A percentile compares a stretch with the other conserved stretches of the same genome.
Evolutionary conservation across 2,888 invertebrate species (phyloP).

Genomic region (Temnothorax rugatulus): DNA sequence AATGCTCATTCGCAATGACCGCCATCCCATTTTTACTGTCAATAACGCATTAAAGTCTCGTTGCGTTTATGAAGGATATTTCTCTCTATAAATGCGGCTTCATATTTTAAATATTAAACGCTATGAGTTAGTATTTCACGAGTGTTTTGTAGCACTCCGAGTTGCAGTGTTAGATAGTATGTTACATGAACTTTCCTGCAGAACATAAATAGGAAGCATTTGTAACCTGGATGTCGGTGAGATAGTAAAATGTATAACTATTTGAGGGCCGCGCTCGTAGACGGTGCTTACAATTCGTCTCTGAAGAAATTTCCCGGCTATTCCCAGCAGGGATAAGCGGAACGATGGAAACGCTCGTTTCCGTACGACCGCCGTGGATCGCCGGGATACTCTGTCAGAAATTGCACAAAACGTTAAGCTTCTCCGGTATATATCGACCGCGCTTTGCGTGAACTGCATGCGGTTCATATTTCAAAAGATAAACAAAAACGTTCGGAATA

Average conservation of each 20-base stretch:
- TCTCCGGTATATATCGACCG: background rate
- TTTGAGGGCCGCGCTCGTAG: background rate
- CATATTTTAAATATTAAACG: conserved; percentile 23
- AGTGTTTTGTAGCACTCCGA: background rate
- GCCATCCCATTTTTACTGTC: background rate
- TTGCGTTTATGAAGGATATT: background rate
- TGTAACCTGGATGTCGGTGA: conserved; percentile 23
- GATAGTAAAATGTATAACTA: conserved; percentile 34
- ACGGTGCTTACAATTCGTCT: conserved; percentile 42
- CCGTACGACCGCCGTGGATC: background rate
- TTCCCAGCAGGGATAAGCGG: conserved; percentile 25
- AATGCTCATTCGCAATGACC: background rate
- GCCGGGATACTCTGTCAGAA: conserved; percentile 18
- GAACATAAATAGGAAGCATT: conserved; percentile 37
- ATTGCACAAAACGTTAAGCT: conserved; percentile 47
- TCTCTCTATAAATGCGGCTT: background rate
- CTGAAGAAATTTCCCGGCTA: conserved; percentile 40
- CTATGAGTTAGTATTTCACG: background rate
- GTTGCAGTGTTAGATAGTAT: conserved; percentile 12
- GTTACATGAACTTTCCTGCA: conserved; percentile 10
- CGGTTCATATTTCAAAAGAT: conserved; percentile 35
- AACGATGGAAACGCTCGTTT: conserved; percentile 32
- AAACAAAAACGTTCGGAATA: conserved; percentile 22
- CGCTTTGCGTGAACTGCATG: background rate
- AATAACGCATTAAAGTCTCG: background rate